A percentile compares a stretch with the other conserved stretches of the same genome.
These are phyloP conservation scores for Hypotaenidia okinawae DNA, from an alignment of 2,797 vertebrate species.

Conservation along the genomic window DNA sequence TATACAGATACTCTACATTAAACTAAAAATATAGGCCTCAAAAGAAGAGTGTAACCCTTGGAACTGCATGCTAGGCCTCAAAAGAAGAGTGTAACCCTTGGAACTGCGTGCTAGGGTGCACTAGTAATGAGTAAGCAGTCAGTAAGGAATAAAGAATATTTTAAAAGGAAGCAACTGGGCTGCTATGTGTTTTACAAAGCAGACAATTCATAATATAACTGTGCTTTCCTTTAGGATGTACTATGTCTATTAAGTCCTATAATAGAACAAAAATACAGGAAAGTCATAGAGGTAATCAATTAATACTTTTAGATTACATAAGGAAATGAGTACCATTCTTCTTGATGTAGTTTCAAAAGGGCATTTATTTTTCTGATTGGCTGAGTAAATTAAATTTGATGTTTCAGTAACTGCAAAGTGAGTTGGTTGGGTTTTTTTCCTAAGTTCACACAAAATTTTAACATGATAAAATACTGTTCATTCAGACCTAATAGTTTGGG, in stretches of 20 bases:
- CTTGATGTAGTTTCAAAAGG: slow-evolving; percentile 8
- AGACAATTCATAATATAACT: not conserved
- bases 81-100: slow-evolving; percentile 16
- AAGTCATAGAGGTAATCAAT: slow-evolving; percentile 6
- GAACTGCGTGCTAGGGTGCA: not conserved
- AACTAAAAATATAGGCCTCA: not conserved
- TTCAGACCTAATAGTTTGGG: slow-evolving; percentile 26
- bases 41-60: slow-evolving; percentile 16
- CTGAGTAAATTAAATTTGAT: slow-evolving; percentile 18
- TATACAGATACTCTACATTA: not conserved
- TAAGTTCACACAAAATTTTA: slow-evolving; percentile 12
- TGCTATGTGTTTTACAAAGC: not conserved
- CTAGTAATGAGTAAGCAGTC: not conserved
- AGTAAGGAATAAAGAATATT: not conserved
- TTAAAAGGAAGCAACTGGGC: not conserved
- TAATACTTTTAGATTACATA: slow-evolving; percentile 10
- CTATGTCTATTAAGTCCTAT: not conserved
- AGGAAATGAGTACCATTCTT: slow-evolving; percentile 2
- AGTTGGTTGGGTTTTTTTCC: not conserved
- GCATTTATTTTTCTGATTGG: slow-evolving; percentile 25
- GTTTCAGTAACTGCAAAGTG: slow-evolving; percentile 20
- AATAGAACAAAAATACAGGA: not conserved
- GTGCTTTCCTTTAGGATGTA: not conserved
- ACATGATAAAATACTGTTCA: slow-evolving; percentile 21
- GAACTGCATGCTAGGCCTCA: not conserved